phyloP scores from a whole-genome alignment of 2,113 vertebrate species.

The Thunnus maccoyii region DNA sequence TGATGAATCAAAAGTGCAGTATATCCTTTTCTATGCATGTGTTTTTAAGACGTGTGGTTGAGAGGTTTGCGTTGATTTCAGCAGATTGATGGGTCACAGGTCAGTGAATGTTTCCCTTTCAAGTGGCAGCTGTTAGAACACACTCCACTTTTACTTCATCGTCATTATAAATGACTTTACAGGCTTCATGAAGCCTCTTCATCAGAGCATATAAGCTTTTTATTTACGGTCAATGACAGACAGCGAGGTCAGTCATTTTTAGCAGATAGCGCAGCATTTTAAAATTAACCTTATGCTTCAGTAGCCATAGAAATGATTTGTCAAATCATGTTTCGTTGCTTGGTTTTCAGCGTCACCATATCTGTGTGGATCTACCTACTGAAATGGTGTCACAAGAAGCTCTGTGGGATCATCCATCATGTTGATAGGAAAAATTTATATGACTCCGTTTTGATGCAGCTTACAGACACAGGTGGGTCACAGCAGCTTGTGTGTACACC shows the following conservation, averaged over 20 bases:
- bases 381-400: constrained; percentile 83
- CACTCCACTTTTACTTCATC: constrained; percentile 50
- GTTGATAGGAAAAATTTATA: constrained; percentile 85
- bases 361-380: constrained; percentile 95
- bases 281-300: constrained; percentile 39
- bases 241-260: constrained; percentile 57
- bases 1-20: not conserved
- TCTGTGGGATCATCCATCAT: constrained; percentile 92
- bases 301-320: constrained; percentile 35
- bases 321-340: constrained; percentile 42
- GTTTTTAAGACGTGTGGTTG: too few relatives aligned
- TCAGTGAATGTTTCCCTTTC: constrained; percentile 53
- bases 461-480: constrained; percentile 90
- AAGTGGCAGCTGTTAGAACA: constrained; percentile 33
- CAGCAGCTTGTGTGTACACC: constrained; percentile 31
- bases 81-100: constrained; percentile 46
- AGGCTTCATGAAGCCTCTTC: constrained; percentile 59
- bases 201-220: constrained; percentile 63
- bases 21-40: too few relatives aligned
- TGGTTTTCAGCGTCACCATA: constrained; percentile 86
- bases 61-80: constrained; percentile 42
- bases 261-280: constrained; percentile 43
- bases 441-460: constrained; percentile 88
- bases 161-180: constrained; percentile 54
- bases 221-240: constrained; percentile 60